A percentile compares a stretch with the other conserved stretches of the same genome.
Conservation (phyloP, 2,888 invertebrate genomes). For the Dione vanillae region DNA sequence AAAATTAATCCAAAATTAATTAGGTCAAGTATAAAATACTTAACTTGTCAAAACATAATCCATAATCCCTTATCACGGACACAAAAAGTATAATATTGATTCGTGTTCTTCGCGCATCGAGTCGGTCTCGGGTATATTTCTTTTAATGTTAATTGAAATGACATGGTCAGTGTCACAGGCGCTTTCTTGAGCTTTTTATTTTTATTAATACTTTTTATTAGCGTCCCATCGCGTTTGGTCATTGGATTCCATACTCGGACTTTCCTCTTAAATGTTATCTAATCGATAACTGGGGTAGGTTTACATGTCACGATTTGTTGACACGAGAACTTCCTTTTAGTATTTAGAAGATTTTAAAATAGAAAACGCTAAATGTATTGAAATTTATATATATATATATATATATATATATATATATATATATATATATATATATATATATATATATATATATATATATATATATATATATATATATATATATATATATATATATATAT, state of each 20-base stretch:
- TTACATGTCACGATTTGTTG: constrained; percentile 59
- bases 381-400: no score
- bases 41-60: constrained; percentile 31
- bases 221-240: constrained; percentile 64
- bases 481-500: no score
- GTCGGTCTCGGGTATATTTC: constrained; percentile 60
- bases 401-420: no score
- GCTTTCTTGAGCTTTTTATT: constrained; percentile 61
- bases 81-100: constrained; percentile 61
- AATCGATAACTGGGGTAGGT: constrained; percentile 56
- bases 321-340: constrained; percentile 35
- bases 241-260: constrained; percentile 70
- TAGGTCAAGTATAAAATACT: constrained; percentile 36
- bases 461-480: no score
- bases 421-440: no score
- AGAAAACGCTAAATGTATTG: no score
- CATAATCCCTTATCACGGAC: constrained; percentile 55
- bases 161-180: constrained; percentile 68
- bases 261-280: constrained; percentile 74
- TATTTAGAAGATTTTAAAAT: constrained; percentile 9
- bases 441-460: no score
- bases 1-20: neutral
- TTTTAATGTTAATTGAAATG: constrained; percentile 79
- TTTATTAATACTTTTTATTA: constrained; percentile 72
- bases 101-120: constrained; percentile 56